Evolutionary conservation across 2,797 vertebrate species (phyloP).

Genomic region (Parauchenoglanis punctatus): DNA sequence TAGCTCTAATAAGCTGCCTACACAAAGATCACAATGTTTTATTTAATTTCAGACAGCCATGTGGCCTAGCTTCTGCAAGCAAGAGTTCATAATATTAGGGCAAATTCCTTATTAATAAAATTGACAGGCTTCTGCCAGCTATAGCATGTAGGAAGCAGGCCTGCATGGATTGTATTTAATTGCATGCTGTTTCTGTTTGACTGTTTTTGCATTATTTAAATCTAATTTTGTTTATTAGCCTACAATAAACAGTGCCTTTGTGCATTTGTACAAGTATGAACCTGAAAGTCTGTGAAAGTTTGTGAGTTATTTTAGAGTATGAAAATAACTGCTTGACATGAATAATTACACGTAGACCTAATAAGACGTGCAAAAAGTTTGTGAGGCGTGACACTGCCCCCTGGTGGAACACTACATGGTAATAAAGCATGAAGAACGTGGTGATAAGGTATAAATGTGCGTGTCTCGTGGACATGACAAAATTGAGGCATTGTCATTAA

Average conservation of each 20-base stretch:
- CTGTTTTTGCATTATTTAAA: neutral
- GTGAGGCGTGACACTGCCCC: neutral
- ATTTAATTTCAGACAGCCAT: neutral
- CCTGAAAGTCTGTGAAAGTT: neutral
- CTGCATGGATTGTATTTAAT: neutral
- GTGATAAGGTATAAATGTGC: neutral
- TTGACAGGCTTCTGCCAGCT: neutral
- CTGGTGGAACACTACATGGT: neutral
- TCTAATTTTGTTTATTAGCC: neutral
- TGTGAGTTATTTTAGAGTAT: neutral
- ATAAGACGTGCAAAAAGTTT: neutral
- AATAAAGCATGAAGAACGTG: neutral
- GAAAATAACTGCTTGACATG: neutral
- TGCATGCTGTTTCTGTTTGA: neutral
- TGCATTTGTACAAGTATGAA: neutral
- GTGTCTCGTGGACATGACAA: neutral
- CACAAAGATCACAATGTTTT: neutral
- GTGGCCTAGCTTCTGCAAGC: constrained; percentile 5
- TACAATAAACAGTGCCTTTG: neutral
- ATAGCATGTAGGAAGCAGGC: neutral
- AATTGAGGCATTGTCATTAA: neutral
- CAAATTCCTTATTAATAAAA: neutral
- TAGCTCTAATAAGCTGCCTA: constrained; percentile 5
- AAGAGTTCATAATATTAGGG: neutral
- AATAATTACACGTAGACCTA: neutral